Base-by-base conservation (phyloP, 1,140 invertebrate species). In the Sarcophaga bullata region DNA sequence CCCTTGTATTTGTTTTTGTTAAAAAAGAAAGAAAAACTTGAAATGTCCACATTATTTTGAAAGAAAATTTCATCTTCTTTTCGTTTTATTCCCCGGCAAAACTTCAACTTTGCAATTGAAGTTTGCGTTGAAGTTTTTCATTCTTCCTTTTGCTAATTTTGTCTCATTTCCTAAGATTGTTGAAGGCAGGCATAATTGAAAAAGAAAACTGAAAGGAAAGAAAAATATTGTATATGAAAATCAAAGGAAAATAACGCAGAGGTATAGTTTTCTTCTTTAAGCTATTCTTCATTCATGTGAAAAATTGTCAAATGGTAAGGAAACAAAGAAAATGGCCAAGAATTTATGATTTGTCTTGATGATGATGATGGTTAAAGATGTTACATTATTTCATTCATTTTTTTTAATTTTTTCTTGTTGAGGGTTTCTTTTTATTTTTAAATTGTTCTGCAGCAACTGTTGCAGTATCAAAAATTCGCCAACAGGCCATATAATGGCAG, bases 141-240 rank as follows among this genome's bases (percentile, higher is more conserved):
- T 68, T 68, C 17, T 68, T 68, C 17, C 19, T 17, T 62, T 68
- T 68, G 7, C 19, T 17, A n/a, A 68, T 68, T 37, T 37, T 68
- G 62, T 68, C 19, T 68, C 54, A 19, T 68, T 25, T 68, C 62
- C n/a, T n/a, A 58, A 58, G 54, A 58, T 58, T 58, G 62, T 68
- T 9, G 9, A 68, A 9, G 62, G 19, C 25, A 37, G 25, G 25
- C 25, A 37, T 37, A 37, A 37, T 37, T 37, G 17, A 7, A 25
- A 17, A 25, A 19, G n/a, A 68, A 68, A 68, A 68, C n/a, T 19
- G 8, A 68, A 68, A 68, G 19, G 62, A 68, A 19, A 19, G 15
- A 6, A 68, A 68, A 68, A 8, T 68, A 68, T 68, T 19, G n/a
- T 68, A n/a, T 68, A 19, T 19, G 9, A 19, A 68, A 68, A 68